Evolutionary conservation across 2,113 vertebrate genomes (phyloP).

Genomic region (Amazona guildingii): DNA sequence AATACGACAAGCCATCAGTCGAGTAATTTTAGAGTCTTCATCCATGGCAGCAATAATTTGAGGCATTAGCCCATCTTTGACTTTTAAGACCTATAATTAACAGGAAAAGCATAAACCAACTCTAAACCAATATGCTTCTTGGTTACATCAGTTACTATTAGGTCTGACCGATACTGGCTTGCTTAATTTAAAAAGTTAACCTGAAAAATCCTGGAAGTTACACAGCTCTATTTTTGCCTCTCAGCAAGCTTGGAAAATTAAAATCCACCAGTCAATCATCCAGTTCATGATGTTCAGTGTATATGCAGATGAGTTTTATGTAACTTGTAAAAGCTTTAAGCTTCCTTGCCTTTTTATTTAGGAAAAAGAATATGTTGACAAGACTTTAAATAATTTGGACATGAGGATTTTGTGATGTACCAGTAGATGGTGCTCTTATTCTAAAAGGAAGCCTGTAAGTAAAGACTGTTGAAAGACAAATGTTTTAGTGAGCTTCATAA

Average conservation of each 20-base stretch:
- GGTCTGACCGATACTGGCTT: background rate
- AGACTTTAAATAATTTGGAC: fast-evolving
- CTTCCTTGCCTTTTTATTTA: background rate
- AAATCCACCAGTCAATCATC: background rate
- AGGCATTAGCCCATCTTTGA: constrained; percentile 75
- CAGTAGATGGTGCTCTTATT: constrained; percentile 44
- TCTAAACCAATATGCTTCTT: background rate
- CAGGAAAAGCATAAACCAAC: background rate
- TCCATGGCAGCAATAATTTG: constrained; percentile 82
- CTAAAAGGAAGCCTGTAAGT: background rate
- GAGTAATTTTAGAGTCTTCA: constrained; percentile 85
- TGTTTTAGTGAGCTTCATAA: background rate
- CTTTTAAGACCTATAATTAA: constrained; percentile 72
- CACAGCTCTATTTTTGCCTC: background rate
- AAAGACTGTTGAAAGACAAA: background rate
- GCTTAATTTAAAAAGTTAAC: background rate
- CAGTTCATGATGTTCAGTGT: background rate
- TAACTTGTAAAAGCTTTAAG: background rate
- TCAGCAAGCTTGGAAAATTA: background rate
- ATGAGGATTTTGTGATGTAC: fast-evolving
- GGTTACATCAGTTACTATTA: background rate
- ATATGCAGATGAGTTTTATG: background rate
- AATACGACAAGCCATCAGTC: constrained; percentile 84
- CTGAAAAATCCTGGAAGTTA: background rate
- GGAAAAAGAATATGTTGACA: fast-evolving